Percentiles rank a stretch among this genome's conserved stretches.
Evolutionary conservation across 2,797 vertebrate species (phyloP).

Genomic region (Champsocephalus esox): DNA sequence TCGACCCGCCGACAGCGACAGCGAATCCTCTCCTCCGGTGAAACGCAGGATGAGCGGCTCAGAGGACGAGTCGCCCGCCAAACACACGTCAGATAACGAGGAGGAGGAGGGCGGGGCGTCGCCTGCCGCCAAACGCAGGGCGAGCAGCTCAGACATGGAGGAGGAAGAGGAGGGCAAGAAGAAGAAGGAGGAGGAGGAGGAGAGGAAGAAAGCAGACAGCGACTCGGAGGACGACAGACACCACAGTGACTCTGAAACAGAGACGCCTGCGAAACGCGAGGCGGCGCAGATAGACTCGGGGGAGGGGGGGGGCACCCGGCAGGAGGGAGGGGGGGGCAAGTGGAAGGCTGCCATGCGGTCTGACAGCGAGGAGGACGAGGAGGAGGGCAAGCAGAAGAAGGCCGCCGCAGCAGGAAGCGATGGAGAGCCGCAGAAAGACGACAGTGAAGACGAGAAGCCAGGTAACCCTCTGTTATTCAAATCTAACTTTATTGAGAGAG

Average conservation of each 20-base stretch:
- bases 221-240: constrained; percentile 86
- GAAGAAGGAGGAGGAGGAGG: neutral
- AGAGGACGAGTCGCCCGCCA: constrained; percentile 70
- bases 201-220: constrained; percentile 49
- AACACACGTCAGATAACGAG: constrained; percentile 81
- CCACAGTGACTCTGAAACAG: constrained; percentile 82
- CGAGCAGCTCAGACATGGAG: constrained; percentile 58
- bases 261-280: constrained; percentile 73
- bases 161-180: neutral
- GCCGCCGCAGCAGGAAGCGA: constrained; percentile 83
- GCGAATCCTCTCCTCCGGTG: constrained; percentile 66
- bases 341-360: constrained; percentile 87
- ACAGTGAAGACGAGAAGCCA: constrained; percentile 89
- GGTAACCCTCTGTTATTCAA: constrained; percentile 59
- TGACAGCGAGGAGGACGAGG: constrained; percentile 83
- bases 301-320: constrained; percentile 69
- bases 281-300: constrained; percentile 83
- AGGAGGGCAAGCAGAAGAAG: constrained; percentile 64
- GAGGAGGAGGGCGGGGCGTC: constrained; percentile 13
- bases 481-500: neutral
- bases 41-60: constrained; percentile 85
- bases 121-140: constrained; percentile 19
- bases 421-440: constrained; percentile 71
- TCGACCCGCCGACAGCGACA: constrained; percentile 79
- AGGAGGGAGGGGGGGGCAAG: constrained; percentile 33